Conservation (phyloP, 2,113 vertebrate species). For the Nannospalax galili region DNA sequence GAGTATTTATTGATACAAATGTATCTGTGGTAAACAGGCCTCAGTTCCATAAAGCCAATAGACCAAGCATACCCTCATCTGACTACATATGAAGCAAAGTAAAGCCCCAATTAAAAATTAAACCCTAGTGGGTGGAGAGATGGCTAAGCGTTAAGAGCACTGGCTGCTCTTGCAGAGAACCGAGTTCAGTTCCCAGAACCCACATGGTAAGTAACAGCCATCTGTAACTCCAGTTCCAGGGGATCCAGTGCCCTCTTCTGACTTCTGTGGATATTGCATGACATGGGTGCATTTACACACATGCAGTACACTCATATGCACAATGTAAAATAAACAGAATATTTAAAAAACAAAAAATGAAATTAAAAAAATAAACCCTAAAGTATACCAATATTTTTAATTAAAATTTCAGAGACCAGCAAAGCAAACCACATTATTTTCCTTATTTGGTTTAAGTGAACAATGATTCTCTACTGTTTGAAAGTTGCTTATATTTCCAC, state of each 20-base stretch:
- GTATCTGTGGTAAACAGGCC: slow-evolving; percentile 77
- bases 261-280: too few relatives aligned
- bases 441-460: not conserved
- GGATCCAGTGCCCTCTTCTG: too few relatives aligned
- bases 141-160: too few relatives aligned
- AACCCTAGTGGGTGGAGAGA: too few relatives aligned
- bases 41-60: slow-evolving; percentile 66
- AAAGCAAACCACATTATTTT: not conserved
- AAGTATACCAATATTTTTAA: not conserved
- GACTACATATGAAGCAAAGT: slow-evolving; percentile 14
- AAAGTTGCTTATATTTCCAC: not conserved
- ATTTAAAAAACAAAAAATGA: too few relatives aligned
- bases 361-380: slow-evolving; percentile 55
- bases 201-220: too few relatives aligned
- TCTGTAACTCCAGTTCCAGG: too few relatives aligned
- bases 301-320: too few relatives aligned
- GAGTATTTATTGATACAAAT: slow-evolving; percentile 81
- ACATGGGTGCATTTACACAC: too few relatives aligned
- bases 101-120: slow-evolving; percentile 57
- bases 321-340: too few relatives aligned
- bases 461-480: not conserved
- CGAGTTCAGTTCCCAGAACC: too few relatives aligned
- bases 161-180: too few relatives aligned
- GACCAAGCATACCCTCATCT: slow-evolving; percentile 72
- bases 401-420: not conserved